A percentile compares a stretch with the other conserved stretches of the same genome.
These are phyloP conservation scores for Catocala nupta DNA, from an alignment of 2,888 invertebrate genomes.

Conservation along the genomic window DNA sequence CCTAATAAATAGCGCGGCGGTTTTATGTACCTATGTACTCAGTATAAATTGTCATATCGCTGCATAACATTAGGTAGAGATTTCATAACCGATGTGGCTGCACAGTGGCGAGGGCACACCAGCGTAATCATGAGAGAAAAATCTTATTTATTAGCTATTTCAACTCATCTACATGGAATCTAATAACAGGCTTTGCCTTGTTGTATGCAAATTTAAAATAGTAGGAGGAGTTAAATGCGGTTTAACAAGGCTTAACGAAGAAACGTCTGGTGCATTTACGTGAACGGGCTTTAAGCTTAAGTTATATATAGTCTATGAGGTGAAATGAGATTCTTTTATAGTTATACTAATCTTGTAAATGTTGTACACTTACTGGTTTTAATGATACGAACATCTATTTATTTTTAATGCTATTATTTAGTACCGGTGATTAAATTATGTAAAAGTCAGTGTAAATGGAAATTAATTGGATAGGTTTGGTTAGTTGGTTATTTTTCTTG, in stretches of 20 bases:
- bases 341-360: no score
- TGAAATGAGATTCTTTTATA: no score
- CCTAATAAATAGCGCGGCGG: no score
- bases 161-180: slow-evolving; percentile 28
- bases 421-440: no score
- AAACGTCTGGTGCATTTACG: slow-evolving; percentile 12
- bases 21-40: no score
- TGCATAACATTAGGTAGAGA: background rate
- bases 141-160: slow-evolving; percentile 31
- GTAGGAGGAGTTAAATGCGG: slow-evolving; percentile 21
- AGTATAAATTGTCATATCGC: background rate
- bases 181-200: slow-evolving; percentile 20
- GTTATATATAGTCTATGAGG: slow-evolving; percentile 25
- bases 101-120: background rate
- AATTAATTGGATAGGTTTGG: no score
- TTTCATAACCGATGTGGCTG: background rate
- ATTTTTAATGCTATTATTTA: no score
- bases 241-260: slow-evolving; percentile 26
- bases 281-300: slow-evolving; percentile 35
- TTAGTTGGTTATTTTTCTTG: no score
- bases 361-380: no score
- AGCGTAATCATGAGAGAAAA: slow-evolving; percentile 29
- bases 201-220: slow-evolving; percentile 31
- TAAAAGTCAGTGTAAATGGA: no score
- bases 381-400: no score